These are phyloP conservation scores for Emydura subglobosa DNA, from an alignment of 2,113 vertebrate genomes.

Conservation along the genomic window DNA sequence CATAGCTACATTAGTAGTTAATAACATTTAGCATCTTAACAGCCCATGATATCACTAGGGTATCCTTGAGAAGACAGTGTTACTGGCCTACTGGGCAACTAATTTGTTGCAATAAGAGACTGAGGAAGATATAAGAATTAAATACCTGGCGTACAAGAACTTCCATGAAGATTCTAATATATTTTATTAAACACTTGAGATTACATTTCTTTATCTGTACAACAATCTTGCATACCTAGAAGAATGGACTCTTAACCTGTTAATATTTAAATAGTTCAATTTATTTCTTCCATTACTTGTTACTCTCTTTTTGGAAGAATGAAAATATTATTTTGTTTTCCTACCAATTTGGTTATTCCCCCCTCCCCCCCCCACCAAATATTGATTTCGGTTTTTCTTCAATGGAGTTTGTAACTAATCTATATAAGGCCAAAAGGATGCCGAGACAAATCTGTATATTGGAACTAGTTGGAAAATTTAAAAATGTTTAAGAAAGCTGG, in stretches of 20 bases:
- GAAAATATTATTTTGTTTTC: neutral
- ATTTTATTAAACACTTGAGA: neutral
- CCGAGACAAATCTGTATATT: neutral
- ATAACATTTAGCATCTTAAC: constrained; percentile 71
- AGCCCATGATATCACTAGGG: constrained; percentile 14
- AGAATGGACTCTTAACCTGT: neutral
- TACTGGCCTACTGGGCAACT: constrained; percentile 12
- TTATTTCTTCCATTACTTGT: neutral
- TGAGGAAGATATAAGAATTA: constrained; percentile 50
- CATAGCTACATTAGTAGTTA: constrained; percentile 80
- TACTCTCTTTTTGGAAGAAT: neutral
- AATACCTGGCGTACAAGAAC: neutral
- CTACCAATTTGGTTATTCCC: neutral
- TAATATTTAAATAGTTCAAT: neutral
- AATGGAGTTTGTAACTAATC: neutral
- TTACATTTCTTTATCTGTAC: neutral
- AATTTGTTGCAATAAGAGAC: constrained; percentile 61
- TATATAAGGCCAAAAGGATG: neutral
- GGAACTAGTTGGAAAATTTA: neutral
- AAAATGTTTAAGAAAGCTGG: neutral
- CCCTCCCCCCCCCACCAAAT: neutral
- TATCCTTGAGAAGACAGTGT: constrained; percentile 22
- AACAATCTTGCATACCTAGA: neutral
- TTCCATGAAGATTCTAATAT: neutral
- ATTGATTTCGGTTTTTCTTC: neutral